Base-by-base conservation (phyloP, 2,113 vertebrate genomes). In the Psammodynastes pulverulentus region DNA sequence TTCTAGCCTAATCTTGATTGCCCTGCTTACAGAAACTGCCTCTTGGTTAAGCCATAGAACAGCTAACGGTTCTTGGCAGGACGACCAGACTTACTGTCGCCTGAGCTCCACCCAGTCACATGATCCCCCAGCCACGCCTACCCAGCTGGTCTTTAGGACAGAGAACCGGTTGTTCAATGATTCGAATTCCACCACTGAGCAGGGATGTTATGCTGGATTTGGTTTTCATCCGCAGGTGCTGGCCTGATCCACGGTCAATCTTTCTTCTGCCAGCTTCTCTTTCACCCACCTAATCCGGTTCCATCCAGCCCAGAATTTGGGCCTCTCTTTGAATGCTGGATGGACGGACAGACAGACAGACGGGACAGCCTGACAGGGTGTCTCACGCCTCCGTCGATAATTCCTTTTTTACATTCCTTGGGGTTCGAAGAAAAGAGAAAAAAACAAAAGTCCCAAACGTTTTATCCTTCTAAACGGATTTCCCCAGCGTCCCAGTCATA, bases 401-500 rank as follows among this genome's bases (percentile, higher is more conserved):
- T 43, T 21, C 72, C 72, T 79, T 79, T 79, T 34, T 34, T 39
- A 43, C 6, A 1, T 72, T 79, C 72, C 72, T 21, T 21, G 34
- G 72, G 34, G 34, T 43, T 43, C 6, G 7, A 79, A 43, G 72
- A 3, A 34, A 79, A 93, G 90, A 86, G 21, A 19, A 39, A 93
- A n/a, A n/a, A n/a, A n/a, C n/a, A n/a, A n/a, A 92, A 89, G 89
- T 93, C 94, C 94, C 95, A 62, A 96, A 96, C 92, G 88, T 94
- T 88, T 90, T 92, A 56, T 92, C 95, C 95, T 92, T 95, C 94
- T 94, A 84, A 95, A 91, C 58, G 93, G 94, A 95, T 91, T 96
- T 95, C 95, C 96, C 96, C 26, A 93, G 95, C 79, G 94, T 88
- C 85, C 89, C 84, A 92, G 94, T 94, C 94, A 95, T 93, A 97